phyloP scores from a whole-genome alignment of 2,797 vertebrate genomes.

The Lepilemur septentrionalis region DNA sequence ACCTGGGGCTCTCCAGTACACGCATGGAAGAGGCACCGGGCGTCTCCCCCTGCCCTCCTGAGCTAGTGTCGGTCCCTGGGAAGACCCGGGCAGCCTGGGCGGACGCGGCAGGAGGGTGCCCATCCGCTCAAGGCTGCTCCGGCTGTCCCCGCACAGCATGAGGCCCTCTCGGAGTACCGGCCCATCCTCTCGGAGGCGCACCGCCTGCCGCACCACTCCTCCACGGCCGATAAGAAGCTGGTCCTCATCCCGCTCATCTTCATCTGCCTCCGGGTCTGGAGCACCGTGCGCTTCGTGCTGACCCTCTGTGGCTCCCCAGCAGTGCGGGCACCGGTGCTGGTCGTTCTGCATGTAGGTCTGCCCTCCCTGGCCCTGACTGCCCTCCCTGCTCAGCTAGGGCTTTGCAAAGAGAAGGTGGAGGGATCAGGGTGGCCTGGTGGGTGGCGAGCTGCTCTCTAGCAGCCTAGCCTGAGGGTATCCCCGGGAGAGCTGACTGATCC shows the following conservation, averaged over 20 bases:
- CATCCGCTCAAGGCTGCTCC: fast-evolving
- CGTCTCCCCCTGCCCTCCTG: fast-evolving
- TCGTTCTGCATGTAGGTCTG: constrained; percentile 93
- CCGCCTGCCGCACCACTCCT: constrained; percentile 80
- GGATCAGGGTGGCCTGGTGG: background rate
- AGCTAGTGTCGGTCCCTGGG: background rate
- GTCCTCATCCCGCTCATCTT: constrained; percentile 96
- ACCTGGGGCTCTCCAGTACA: background rate
- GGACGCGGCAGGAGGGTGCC: fast-evolving
- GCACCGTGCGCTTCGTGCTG: constrained; percentile 94
- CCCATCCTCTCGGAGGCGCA: constrained; percentile 89
- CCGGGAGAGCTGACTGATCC: background rate
- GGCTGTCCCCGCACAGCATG: constrained; percentile 83
- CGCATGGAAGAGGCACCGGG: background rate
- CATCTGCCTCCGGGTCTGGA: constrained; percentile 95
- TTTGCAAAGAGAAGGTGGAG: background rate
- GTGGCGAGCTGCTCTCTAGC: background rate
- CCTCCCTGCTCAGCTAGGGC: background rate
- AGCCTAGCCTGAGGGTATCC: background rate
- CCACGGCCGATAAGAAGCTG: constrained; percentile 93
- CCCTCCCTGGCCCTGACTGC: fast-evolving
- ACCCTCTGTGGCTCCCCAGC: constrained; percentile 88
- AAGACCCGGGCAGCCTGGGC: fast-evolving
- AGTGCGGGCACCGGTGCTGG: constrained; percentile 88
- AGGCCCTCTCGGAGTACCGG: constrained; percentile 94